phyloP scores from a whole-genome alignment of 2,888 invertebrate genomes.

The Sphaerophoria taeniata region DNA sequence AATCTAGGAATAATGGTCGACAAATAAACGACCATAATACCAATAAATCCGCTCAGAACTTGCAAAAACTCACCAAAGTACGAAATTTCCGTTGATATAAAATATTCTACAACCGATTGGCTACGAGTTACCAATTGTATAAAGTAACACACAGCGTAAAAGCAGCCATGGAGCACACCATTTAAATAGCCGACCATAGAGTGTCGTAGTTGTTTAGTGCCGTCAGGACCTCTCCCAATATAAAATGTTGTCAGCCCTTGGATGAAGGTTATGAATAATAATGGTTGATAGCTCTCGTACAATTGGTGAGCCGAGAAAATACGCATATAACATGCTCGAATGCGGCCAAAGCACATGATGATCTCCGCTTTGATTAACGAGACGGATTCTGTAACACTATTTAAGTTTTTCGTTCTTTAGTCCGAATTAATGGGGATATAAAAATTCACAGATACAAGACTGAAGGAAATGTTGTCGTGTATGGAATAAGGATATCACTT shows the following conservation, averaged over 20 bases:
- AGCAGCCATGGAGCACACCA: conserved; percentile 76
- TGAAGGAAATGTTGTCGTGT: too few species aligned
- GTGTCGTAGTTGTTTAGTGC: conserved; percentile 76
- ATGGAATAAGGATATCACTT: too few species aligned
- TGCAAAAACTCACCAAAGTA: conserved; percentile 81
- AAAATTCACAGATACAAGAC: too few species aligned
- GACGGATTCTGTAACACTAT: conserved; percentile 25
- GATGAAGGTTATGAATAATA: conserved; percentile 78
- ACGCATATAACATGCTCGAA: conserved; percentile 29
- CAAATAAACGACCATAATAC: conserved; percentile 80
- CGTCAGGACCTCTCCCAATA: conserved; percentile 74
- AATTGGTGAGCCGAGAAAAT: conserved; percentile 79
- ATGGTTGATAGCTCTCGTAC: conserved; percentile 79
- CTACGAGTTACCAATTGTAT: conserved; percentile 79
- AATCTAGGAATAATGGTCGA: conserved; percentile 79
- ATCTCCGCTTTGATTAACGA: too few species aligned
- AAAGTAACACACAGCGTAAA: conserved; percentile 78
- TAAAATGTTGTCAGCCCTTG: conserved; percentile 81
- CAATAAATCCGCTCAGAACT: conserved; percentile 80
- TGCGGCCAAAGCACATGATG: too few species aligned
- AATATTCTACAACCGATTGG: conserved; percentile 81
- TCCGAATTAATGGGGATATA: too few species aligned
- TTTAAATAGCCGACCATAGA: conserved; percentile 79
- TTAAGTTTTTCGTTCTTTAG: too few species aligned
- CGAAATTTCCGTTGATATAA: conserved; percentile 80